A percentile compares a stretch with the other conserved stretches of the same genome.
Evolutionary conservation across 2,797 vertebrate species (phyloP).

Genomic region (Sphenopsis melanotis): DNA sequence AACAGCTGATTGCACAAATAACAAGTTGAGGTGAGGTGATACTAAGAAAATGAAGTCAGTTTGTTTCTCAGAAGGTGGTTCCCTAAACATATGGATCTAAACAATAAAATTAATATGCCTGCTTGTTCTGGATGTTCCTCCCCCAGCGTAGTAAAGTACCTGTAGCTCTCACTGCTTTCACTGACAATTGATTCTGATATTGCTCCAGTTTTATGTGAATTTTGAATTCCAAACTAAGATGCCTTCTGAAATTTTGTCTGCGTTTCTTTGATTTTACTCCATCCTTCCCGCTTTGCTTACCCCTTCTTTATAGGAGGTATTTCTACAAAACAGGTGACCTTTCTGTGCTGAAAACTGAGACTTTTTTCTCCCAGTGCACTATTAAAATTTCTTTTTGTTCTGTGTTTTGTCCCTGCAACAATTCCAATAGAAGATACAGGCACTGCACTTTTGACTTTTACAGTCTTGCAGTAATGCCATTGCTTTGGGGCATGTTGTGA

Average conservation of each 20-base stretch:
- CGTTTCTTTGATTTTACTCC: not conserved
- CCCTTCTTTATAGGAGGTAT: not conserved
- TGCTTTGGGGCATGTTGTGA: constrained; percentile 13
- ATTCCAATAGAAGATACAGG: not conserved
- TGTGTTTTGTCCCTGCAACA: not conserved
- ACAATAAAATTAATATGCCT: not conserved
- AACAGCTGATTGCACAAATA: not conserved
- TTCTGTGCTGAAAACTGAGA: not conserved
- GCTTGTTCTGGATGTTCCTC: not conserved
- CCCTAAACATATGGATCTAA: not conserved
- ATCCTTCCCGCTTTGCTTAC: not conserved
- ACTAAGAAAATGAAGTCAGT: not conserved
- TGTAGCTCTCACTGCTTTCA: not conserved
- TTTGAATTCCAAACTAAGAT: not conserved
- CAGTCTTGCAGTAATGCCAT: not conserved
- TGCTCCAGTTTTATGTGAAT: not conserved
- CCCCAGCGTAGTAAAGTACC: not conserved
- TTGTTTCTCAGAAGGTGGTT: not conserved
- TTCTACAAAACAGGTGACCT: not conserved
- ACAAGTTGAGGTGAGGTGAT: not conserved
- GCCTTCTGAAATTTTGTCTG: not conserved
- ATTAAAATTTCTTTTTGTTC: not conserved
- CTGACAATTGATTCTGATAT: not conserved
- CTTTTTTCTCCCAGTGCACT: not conserved
- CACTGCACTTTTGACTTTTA: not conserved